Base-by-base conservation (phyloP, 2,113 vertebrate species). In the Labrus mixtus region DNA sequence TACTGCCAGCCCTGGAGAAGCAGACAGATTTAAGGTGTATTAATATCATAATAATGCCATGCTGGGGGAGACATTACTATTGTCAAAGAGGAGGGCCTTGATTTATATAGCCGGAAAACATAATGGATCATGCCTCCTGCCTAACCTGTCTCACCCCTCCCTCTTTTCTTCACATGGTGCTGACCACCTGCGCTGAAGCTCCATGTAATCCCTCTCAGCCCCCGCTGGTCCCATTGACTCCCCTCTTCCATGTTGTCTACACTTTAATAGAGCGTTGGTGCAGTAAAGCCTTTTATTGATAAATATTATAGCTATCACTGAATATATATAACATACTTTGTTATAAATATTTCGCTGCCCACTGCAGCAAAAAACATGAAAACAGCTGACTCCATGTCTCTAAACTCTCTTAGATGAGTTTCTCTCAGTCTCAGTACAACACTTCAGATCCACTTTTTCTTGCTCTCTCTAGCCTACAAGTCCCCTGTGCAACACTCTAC, bases 1-100 rank as follows among this genome's bases (percentile, higher is more conserved):
- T 97, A 81, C 94, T 93, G 64, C 96, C 96, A 89, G 94, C 90
- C 82, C 97, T 99, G 87, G 48, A 79, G 72, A 84, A 87, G 82
- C 81, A 92, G 78, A 90, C 82, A 92, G 92, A 86, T 93, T 93
- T 82, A 86, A 90, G 89, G 89, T 90, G 90, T 91, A 93, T 95
- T 94, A 95, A 95, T 94, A 94, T 93, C 91, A 94, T 95, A 92
- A 95, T 93, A 95, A 94, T 89, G 81, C 90, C 86, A 86, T 65
- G 79, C 79, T 81, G 70, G 75, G 79, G 83, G 86, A 84, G 88
- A 91, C 89, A 93, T 92, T 90, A 90, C 90, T 68, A 78, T 50
- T 13, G 51, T 70, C 73, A 84, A 88, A 82, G 37, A 37, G 25
- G 74, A 65, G 78, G 58, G 39, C 9, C 20, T 69, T 93, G 91